These are phyloP conservation scores for Cepaea hortensis DNA, from an alignment of 2,888 invertebrate genomes.

Conservation along the genomic window DNA sequence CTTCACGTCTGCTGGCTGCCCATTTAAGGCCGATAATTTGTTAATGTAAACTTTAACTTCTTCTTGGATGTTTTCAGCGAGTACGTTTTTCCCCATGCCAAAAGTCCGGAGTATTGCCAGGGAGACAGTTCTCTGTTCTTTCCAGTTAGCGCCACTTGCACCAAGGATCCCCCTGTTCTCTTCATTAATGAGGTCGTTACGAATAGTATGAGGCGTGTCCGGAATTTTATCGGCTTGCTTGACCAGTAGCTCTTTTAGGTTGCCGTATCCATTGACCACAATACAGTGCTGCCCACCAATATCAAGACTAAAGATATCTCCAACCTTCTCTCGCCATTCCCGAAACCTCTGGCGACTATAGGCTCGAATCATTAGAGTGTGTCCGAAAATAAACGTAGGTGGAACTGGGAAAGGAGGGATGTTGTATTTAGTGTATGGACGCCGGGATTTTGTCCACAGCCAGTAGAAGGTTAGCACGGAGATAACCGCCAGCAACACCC, in stretches of 20 bases:
- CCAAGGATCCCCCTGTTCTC: constrained; percentile 4
- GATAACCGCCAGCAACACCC: not conserved
- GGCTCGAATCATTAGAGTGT: constrained; percentile 17
- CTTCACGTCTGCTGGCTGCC: constrained; percentile 7
- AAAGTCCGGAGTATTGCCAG: no score
- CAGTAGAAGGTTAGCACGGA: not conserved
- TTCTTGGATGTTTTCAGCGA: no score
- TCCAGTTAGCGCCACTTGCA: no score
- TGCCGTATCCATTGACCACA: constrained; percentile 46
- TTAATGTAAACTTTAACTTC: constrained; percentile 29
- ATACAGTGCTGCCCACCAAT: constrained; percentile 24
- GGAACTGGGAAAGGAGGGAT: constrained; percentile 40
- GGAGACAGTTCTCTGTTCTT: no score
- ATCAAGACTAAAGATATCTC: constrained; percentile 50
- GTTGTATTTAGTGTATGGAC: not conserved
- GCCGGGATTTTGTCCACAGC: constrained; percentile 15
- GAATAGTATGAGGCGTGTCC: constrained; percentile 16
- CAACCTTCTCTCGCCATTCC: constrained; percentile 31
- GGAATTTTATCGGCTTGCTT: constrained; percentile 13
- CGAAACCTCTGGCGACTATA: constrained; percentile 1
- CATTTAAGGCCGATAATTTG: not conserved
- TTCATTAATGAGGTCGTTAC: not conserved
- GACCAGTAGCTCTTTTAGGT: constrained; percentile 45
- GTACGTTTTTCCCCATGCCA: no score
- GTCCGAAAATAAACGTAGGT: constrained; percentile 38